A percentile compares a stretch with the other conserved stretches of the same genome.
These are phyloP conservation scores for Nebria brevicollis DNA, from an alignment of 2,888 invertebrate genomes.

Conservation along the genomic window DNA sequence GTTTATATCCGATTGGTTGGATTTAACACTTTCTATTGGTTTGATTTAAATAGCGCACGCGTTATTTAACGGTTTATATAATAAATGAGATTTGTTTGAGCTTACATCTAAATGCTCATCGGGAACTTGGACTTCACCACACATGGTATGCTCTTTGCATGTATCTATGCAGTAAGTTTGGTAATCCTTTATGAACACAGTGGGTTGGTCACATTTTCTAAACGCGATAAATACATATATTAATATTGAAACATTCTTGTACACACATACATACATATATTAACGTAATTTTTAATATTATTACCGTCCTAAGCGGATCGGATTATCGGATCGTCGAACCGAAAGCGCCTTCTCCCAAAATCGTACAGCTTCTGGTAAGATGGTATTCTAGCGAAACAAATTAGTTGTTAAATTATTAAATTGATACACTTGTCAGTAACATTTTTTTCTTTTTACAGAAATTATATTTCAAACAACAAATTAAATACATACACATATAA, in stretches of 20 bases:
- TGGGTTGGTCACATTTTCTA: slow-evolving; percentile 89
- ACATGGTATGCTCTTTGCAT: slow-evolving; percentile 87
- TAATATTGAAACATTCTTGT: neutral
- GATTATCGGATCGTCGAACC: slow-evolving; percentile 86
- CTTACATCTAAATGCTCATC: slow-evolving; percentile 92
- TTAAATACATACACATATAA: slow-evolving; percentile 16
- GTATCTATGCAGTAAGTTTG: slow-evolving; percentile 88
- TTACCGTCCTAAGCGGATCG: slow-evolving; percentile 90
- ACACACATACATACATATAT: neutral
- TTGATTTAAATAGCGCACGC: neutral
- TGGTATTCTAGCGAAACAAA: slow-evolving; percentile 74
- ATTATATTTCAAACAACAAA: slow-evolving; percentile 3
- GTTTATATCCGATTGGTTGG: slow-evolving; percentile 55
- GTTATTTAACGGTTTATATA: neutral
- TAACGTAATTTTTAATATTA: slow-evolving; percentile 43
- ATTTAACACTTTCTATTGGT: neutral
- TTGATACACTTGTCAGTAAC: neutral
- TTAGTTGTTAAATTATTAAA: slow-evolving; percentile 52
- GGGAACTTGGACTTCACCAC: slow-evolving; percentile 95
- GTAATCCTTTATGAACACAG: slow-evolving; percentile 86
- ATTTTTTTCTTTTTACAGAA: no score
- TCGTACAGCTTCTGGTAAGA: slow-evolving; percentile 88
- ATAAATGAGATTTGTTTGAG: slow-evolving; percentile 50
- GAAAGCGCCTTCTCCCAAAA: slow-evolving; percentile 94
- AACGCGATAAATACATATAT: slow-evolving; percentile 51